Base-by-base conservation (phyloP, 2,797 vertebrate species). In the Heterohyrax brucei region DNA sequence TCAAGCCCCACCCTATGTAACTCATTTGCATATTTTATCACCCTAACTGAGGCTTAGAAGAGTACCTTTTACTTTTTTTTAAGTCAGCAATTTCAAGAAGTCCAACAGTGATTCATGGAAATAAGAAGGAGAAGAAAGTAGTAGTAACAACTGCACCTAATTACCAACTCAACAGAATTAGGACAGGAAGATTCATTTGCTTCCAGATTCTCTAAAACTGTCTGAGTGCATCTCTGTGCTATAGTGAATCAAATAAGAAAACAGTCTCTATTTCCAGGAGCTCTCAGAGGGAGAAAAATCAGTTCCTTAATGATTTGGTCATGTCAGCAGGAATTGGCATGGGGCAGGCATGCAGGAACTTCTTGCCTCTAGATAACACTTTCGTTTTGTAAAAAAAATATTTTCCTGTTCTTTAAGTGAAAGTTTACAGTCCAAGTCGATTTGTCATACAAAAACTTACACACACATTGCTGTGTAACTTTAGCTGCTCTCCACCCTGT, bases 1-100 rank as follows among this genome's bases (percentile, higher is more conserved):
- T 81, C 50, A 77, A 62, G 28, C 16, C 10, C 0, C 8, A 39
- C 39, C 33, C 44, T n/a, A 5, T 50, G 30, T 62, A 91, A 84
- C 22, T 33, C 61, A 93, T 22, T 91, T 93, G 72, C 7, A 76
- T 21, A 91, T 88, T 93, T 94, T 89, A 89, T 92, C 72, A 85
- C 80, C 56, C 33, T 66, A 64, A 61, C 44, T 88, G 48, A 83
- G 46, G 33, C 14, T 87, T 87, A 84, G 16, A 79, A 81, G 56
- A 91, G 30, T 73, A 30, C 48, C 24, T 26, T 89, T 56, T 56
- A 56, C 13, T 70, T 76, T 48, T 33, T 88, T 44, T n/a, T n/a
- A 70, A 28, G 64, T 90, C 70, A 79, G 24, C 28, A 78, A 87
- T 46, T 76, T 93, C 33, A 88, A 50, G 61, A 93, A 85, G 76